A percentile compares a stretch with the other conserved stretches of the same genome.
These are phyloP conservation scores for Protosalanx chinensis DNA, from an alignment of 2,797 vertebrate genomes.

Conservation along the genomic window DNA sequence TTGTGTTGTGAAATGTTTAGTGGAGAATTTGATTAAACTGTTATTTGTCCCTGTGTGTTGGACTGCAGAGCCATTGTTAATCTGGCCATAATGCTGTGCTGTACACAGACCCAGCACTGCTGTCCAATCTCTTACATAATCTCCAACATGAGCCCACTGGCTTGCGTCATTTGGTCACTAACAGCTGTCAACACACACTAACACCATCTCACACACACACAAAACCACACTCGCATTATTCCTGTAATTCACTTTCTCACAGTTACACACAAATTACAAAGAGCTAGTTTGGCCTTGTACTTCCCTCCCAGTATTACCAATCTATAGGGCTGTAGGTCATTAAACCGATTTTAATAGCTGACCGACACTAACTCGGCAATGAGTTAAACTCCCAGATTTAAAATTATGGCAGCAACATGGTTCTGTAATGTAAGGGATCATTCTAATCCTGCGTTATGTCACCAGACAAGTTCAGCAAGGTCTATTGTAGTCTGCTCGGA, in stretches of 20 bases:
- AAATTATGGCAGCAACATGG: constrained; percentile 54
- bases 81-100: constrained; percentile 64
- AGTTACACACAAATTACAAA: background rate
- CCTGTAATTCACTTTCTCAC: background rate
- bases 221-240: background rate
- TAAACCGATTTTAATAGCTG: background rate
- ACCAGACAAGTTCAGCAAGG: constrained; percentile 62
- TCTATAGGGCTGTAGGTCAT: background rate
- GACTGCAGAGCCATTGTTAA: constrained; percentile 55
- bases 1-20: constrained; percentile 46
- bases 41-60: constrained; percentile 47
- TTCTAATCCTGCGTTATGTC: constrained; percentile 69
- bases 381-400: constrained; percentile 69
- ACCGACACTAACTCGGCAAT: constrained; percentile 59
- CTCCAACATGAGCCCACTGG: constrained; percentile 67
- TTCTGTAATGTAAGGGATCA: constrained; percentile 69
- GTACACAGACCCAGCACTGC: constrained; percentile 41
- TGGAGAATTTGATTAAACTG: constrained; percentile 50
- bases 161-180: constrained; percentile 74
- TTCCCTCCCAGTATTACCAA: background rate
- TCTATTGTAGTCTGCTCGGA: constrained; percentile 35
- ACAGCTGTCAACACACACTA: constrained; percentile 71
- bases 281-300: background rate
- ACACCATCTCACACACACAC: background rate
- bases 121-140: constrained; percentile 78